Base-by-base conservation (phyloP, 2,113 vertebrate genomes). In the Rhipidura dahli region DNA sequence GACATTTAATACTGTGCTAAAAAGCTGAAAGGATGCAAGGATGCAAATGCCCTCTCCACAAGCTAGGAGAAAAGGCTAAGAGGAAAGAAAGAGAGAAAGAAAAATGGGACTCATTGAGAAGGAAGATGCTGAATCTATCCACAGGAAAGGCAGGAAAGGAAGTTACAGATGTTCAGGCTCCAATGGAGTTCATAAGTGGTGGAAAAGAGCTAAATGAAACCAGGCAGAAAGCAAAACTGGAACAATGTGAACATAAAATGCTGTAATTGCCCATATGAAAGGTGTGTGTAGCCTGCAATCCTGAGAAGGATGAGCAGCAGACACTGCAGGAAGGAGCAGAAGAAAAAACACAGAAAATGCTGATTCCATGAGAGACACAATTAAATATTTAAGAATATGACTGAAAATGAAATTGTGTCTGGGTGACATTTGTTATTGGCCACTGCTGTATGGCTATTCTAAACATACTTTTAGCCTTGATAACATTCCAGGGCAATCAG, bases 161-260 rank as follows among this genome's bases (percentile, higher is more conserved):
- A 63, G 39, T 53, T 75, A 87, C 35, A 40, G 63, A 81, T 77
- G 37, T 88, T 75, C 54, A 83, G 56, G 65, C 47, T 82, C 33
- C 49, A 87, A 14, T 31, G 51, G 42, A 75, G 28, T 37, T 89
- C 56, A 16, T 63, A 75, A 71, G 37, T 45, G 79, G 60, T 76
- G 33, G 80, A 91, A 95, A 94, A 96, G 27, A 87, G 20, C 57
- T 82, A 75, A 87, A 91, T 45, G n/a, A 92, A 91, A 87, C 13
- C 50, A 69, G 49, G 53, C 82, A 93, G 82, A 82, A 44, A 91
- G 66, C 30, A 89, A 44, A 95, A 35, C 35, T 71, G 51, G 39
- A 89, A 81, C 87, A 89, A 83, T 21, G 35, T 47, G 82, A 72
- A 85, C 53, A 60, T 61, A 44, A 85, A 91, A 91, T 87, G 13